phyloP scores from a whole-genome alignment of 2,113 vertebrate genomes.

The Recurvirostra avosetta region DNA sequence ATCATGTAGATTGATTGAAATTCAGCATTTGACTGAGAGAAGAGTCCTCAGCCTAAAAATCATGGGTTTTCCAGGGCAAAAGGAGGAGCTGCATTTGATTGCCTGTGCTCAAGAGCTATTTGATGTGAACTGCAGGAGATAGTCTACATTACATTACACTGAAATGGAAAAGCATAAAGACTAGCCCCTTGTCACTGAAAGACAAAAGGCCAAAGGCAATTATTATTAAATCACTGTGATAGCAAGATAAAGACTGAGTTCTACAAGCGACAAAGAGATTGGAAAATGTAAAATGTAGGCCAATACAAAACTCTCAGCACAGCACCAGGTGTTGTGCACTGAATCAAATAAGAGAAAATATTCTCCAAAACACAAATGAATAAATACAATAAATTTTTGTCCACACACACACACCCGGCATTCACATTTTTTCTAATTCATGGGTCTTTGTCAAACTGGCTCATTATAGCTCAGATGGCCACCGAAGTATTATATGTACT shows the following conservation, averaged over 20 bases:
- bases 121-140: not conserved
- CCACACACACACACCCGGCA: not conserved
- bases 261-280: not conserved
- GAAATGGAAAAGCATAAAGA: not conserved
- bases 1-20: not conserved
- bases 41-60: not conserved
- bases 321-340: not conserved
- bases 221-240: slow-evolving; percentile 2
- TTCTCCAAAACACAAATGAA: not conserved
- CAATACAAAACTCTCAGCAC: not conserved
- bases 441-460: not conserved
- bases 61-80: not conserved
- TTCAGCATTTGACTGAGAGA: not conserved
- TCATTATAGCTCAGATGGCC: not conserved
- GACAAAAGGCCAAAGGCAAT: slow-evolving; percentile 2
- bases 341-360: not conserved
- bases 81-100: not conserved
- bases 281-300: not conserved
- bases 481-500: not conserved
- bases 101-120: not conserved
- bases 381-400: not conserved
- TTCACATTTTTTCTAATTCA: not conserved
- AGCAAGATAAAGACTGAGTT: not conserved
- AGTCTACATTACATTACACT: not conserved
- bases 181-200: not conserved